Evolutionary conservation across 1,140 invertebrate genomes (phyloP), one percentile per base, ranked within the genome.

Genomic region (Drosophila willistoni): DNA sequence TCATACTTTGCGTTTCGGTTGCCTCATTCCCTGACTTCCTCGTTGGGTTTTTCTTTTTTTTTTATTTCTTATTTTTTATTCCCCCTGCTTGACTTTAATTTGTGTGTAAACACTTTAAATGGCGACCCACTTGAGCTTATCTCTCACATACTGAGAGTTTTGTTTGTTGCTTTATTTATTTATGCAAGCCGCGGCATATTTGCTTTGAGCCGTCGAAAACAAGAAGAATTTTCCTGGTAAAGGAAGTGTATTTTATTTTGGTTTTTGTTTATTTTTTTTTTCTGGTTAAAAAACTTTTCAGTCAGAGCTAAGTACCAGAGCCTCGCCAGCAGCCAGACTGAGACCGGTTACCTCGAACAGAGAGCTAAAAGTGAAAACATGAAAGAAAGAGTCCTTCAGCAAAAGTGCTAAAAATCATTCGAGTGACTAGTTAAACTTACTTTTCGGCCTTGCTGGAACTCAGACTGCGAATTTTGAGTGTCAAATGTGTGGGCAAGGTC

Each of bases 41-140:
- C 44, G 19, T 51, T 19, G 34, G 34, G 34, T 5, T 12, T 22
- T 19, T 9, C 10, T 47, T 47, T 19, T 47, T 22, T 51, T 19
- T 51, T 51, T 51, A 22, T 22, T 22, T 22, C 19, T 14, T 2
- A 17, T 19, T 9, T 19, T 47, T 19, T 47, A 66, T 66, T 64
- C 57, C 64, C 61, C 47, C 66, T 56, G 81, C 81, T 82, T 82
- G 82, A 87, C 83, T 86, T 86, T 87, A 86, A 86, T 86, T 86
- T 87, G 75, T 77, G 83, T 83, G 83, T 83, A 87, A 87, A 87
- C 84, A 87, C 84, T 89, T 87, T 87, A 87, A 87, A 77, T 71
- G 70, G 36, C 68, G 39, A 63, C 41, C 54, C 73, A 81, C 78
- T 81, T 65, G 41, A 77, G 68, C 69, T 64, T 75, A 74, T 79